Evolutionary conservation across 2,797 vertebrate genomes (phyloP), one percentile per base, ranked within the genome.

Genomic region (Syngnathus rostellatus): DNA sequence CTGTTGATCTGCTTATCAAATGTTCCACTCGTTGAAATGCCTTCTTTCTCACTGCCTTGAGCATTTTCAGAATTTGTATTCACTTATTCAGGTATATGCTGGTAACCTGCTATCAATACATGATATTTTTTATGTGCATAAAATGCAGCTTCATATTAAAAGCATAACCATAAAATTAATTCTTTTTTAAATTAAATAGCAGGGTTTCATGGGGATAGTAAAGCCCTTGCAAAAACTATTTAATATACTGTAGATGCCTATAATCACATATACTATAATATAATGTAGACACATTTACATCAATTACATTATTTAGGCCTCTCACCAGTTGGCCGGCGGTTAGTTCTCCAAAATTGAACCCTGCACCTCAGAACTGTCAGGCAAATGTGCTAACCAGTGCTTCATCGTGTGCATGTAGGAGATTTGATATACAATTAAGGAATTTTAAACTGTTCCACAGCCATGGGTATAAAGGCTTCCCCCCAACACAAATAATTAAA

Each of bases 361-460:
- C 31, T 31, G 31, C 31, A 31, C 31, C 31, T 31, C 31, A 31
- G 31, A 31, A 31, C 31, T 31, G 31, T 31, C 31, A 31, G 31
- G 31, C 31, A 31, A 31, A 31, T 31, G 31, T 31, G 31, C 31
- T 31, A 31, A 31, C 31, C 31, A 31, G 31, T 31, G 31, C 3
- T 31, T 31, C 3, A 31, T 31, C 31, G 63, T 65, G 64, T 38
- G 64, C 21, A 48, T 71, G 59, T 66, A 66, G 60, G 45, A 74
- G 70, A 73, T 78, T 81, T 65, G 71, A 70, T 73, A 81, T 84
- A 83, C 85, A 76, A 86, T 83, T 78, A 81, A 76, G 64, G 70
- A 57, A 79, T 82, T 87, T 84, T 63, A 80, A 74, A 83, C 63
- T 63, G 59, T 63, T 59, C 64, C 37, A 59, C n/a, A 67, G 71